phyloP scores from a whole-genome alignment of 1,140 invertebrate species.

The Drosophila ficusphila region DNA sequence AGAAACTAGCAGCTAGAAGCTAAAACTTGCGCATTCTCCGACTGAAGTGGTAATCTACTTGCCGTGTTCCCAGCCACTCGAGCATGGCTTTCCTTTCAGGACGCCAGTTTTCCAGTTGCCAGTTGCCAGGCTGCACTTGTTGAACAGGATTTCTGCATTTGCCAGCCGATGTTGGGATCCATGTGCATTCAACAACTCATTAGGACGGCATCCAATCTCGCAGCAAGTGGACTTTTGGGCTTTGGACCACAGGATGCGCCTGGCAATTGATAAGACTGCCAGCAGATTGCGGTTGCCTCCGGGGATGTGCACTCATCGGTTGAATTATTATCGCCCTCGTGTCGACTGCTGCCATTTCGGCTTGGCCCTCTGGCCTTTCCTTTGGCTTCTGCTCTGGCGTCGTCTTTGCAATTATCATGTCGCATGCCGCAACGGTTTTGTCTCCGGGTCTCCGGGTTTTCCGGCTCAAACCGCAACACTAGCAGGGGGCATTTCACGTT shows the following conservation, averaged over 20 bases:
- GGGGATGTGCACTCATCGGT: conserved; percentile 46
- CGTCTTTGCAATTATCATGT: conserved; percentile 72
- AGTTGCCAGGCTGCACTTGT: conserved; percentile 35
- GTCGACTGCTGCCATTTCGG: conserved; percentile 52
- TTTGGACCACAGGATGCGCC: conserved; percentile 25
- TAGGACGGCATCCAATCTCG: conserved; percentile 59
- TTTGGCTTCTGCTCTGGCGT: no score
- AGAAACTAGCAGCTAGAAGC: background rate
- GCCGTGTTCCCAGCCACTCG: conserved; percentile 32
- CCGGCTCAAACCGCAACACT: conserved; percentile 49
- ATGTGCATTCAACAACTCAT: conserved; percentile 66
- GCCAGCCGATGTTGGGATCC: conserved; percentile 5
- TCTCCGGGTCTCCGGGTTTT: conserved; percentile 8
- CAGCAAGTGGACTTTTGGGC: conserved; percentile 5
- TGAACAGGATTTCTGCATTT: conserved; percentile 73
- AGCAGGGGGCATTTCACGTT: conserved; percentile 33
- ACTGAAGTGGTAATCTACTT: conserved; percentile 36
- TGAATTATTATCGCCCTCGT: conserved; percentile 79
- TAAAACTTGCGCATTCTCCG: conserved; percentile 14
- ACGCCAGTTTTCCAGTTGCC: no score
- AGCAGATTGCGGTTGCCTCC: conserved; percentile 45
- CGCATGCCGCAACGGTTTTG: conserved; percentile 42
- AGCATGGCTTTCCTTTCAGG: conserved; percentile 4
- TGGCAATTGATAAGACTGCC: conserved; percentile 64
- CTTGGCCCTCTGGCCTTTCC: conserved; percentile 29